Evolutionary conservation across 2,888 invertebrate genomes (phyloP), one percentile per base, ranked within the genome.

Genomic region (Ectemnius lituratus): DNA sequence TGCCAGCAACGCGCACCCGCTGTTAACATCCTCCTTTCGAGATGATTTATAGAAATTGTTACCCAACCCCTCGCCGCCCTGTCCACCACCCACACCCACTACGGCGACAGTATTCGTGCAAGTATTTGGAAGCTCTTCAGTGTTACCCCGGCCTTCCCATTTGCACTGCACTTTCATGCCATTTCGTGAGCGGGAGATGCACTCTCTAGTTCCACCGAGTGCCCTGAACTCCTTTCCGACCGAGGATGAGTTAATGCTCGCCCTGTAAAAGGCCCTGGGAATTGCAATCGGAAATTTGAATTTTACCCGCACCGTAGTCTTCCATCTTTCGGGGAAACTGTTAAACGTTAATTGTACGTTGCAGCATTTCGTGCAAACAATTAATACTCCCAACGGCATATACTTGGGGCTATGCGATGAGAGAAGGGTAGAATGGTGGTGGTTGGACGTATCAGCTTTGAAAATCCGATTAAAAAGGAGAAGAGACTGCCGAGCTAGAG

Each of bases 11-110:
- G 37, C 37, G 37, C 37, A 8, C 37, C 11, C 67, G 70, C 62
- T 71, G 60, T 70, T 74, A 58, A 71, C 72, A 49, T 57, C 57
- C 59, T 73, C 62, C 37, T 37, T 64, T 72, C 65, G 66, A 70
- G 61, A 73, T 73, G 76, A 70, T 82, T 82, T 79, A 76, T 76
- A 67, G 73, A 75, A 83, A 78, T 67, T 68, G 72, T 70, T 62
- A 69, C 63, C 60, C 63, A 16, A 18, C 16, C 61, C 62, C 18
- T 63, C 18, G 56, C 49, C 45, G n/a, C 18, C 23, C 67, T 16
- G 49, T 46, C 20, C 56, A 2, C 37, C 37, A 37, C 37, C 37
- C 37, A 4, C 37, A 11, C 37, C 37, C 37, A 37, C 8, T 8
- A 14, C 52, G 52, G 52, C 52, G 52, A 52, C 52, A 37, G 37